Evolutionary conservation across 2,797 vertebrate species (phyloP).

Genomic region (Semotilus atromaculatus): DNA sequence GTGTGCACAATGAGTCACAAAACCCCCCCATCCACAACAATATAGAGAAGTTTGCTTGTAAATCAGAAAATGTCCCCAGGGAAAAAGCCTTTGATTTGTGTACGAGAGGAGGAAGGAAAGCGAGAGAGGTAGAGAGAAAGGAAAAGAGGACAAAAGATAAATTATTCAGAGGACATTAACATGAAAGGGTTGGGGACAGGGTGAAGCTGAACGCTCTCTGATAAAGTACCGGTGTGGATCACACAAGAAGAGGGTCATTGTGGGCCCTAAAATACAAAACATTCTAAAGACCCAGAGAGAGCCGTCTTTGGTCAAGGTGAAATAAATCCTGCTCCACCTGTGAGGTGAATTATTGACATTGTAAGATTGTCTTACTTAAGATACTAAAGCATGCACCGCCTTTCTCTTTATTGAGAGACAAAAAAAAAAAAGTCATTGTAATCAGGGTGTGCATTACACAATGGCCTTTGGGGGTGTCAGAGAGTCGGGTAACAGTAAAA

Average conservation of each 20-base stretch:
- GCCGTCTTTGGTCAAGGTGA: slow-evolving; percentile 9
- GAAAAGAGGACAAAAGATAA: slow-evolving; percentile 44
- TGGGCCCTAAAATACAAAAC: slow-evolving; percentile 74
- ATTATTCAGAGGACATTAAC: slow-evolving; percentile 49
- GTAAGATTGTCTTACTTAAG: not conserved
- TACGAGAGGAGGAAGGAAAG: slow-evolving; percentile 21
- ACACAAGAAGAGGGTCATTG: slow-evolving; percentile 36
- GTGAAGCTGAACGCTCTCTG: slow-evolving; percentile 27
- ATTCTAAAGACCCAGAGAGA: slow-evolving; percentile 63
- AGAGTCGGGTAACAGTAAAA: too few relatives aligned
- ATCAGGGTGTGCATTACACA: not conserved
- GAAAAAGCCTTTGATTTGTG: slow-evolving; percentile 73
- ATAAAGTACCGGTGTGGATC: slow-evolving; percentile 34
- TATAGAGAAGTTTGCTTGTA: slow-evolving; percentile 35
- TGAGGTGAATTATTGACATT: slow-evolving; percentile 13
- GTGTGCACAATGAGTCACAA: slow-evolving; percentile 4
- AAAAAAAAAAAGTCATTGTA: not conserved
- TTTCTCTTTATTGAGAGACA: not conserved
- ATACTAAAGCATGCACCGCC: not conserved
- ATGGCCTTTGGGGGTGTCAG: too few relatives aligned
- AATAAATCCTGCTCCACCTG: not conserved
- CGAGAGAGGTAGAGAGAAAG: slow-evolving; percentile 59
- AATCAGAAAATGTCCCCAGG: slow-evolving; percentile 51
- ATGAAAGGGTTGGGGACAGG: slow-evolving; percentile 62
- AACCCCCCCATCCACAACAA: not conserved